Evolutionary conservation across 2,113 vertebrate genomes (phyloP).

Genomic region (Okapia johnstoni): DNA sequence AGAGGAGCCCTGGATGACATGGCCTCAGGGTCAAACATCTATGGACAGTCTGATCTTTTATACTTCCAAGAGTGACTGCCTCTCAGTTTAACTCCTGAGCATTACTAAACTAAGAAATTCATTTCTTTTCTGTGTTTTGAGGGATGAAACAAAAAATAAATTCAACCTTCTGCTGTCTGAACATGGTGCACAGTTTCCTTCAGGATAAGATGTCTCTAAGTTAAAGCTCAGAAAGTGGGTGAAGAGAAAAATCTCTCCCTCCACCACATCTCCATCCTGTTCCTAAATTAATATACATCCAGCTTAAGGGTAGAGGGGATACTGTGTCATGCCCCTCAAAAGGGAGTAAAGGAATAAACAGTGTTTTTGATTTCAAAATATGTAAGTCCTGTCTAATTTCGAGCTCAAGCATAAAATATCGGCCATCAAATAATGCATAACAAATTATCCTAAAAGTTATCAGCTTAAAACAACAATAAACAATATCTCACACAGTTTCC

Average conservation of each 20-base stretch:
- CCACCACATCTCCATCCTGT: background rate
- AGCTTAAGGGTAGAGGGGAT: background rate
- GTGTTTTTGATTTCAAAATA: background rate
- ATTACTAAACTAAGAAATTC: background rate
- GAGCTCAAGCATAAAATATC: background rate
- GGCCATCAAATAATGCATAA: background rate
- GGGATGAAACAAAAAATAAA: background rate
- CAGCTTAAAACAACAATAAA: background rate
- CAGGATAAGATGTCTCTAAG: background rate
- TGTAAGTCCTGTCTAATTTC: background rate
- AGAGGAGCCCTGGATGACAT: background rate
- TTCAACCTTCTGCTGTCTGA: background rate
- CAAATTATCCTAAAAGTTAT: background rate
- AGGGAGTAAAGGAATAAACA: background rate
- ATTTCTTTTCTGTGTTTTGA: constrained; percentile 11
- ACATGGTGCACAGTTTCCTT: background rate
- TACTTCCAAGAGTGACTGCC: background rate
- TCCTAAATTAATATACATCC: background rate
- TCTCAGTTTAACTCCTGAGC: constrained; percentile 4
- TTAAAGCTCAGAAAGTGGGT: background rate
- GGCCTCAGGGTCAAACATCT: constrained; percentile 55
- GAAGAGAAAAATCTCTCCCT: background rate
- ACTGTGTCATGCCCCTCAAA: background rate
- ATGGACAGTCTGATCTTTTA: constrained; percentile 32
- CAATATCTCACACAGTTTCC: background rate